Base-by-base conservation (phyloP, 2,888 invertebrate genomes). In the Hypercompe scribonia region DNA sequence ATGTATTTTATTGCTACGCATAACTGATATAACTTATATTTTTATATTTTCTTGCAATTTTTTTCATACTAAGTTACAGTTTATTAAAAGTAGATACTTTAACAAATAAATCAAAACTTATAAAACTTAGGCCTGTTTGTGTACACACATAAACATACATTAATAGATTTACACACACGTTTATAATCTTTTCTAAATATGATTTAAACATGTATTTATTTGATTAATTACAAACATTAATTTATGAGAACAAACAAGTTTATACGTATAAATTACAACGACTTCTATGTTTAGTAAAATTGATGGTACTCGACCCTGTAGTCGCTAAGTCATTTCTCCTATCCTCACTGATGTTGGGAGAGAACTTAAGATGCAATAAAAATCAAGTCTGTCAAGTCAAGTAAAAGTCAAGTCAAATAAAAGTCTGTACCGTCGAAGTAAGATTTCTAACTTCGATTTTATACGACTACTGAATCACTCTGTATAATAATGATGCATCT, bases 1-100 rank as follows among this genome's bases (percentile, higher is more conserved):
- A 84, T 78, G 50, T 81, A 81, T 84, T 83, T 85, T 86, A 87
- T 83, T 88, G 81, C 86, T 88, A 88, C 84, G 78, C 87, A 85
- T 83, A 84, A 83, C 83, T 83, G 84, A 79, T 87, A 85, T 82
- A 84, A 83, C 83, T 83, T 84, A 81, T 79, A 81, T 77, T 80
- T 81, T 82, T 80, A 76, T 74, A 81, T 81, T 78, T 73, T 75
- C 76, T 76, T 83, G 77, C 75, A 70, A 72, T 81, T 82, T 78
- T 67, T 39, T 72, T 63, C 10, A 39, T 54, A 65, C 78, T 83
- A 77, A 68, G 34, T 75, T 78, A 77, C 65, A 72, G 70, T 68
- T 80, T 73, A 74, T 70, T 75, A 73, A 68, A 77, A 65, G 68
- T 76, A 72, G 76, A 78, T 28, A 54, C 4, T 46, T 64, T 34